Percentiles rank a stretch among this genome's conserved stretches.
Conservation (phyloP, 2,113 vertebrate genomes). For the Psittacula cyanocephala region DNA sequence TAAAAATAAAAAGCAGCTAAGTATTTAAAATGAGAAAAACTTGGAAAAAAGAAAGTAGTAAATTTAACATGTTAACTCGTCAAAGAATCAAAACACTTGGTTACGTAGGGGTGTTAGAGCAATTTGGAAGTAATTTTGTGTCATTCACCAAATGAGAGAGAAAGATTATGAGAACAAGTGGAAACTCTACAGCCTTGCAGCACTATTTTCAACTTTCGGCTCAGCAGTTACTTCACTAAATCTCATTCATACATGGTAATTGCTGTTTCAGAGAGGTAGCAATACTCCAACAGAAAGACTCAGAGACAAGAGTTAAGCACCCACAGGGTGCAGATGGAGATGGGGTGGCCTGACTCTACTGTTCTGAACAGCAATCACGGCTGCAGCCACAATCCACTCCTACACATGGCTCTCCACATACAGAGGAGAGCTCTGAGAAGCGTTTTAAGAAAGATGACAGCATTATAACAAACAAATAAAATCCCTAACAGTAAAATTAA, state of each 20-base stretch:
- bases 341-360: background rate
- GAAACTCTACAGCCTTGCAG: background rate
- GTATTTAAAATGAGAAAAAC: background rate
- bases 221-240: background rate
- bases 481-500: background rate
- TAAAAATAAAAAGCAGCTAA: background rate
- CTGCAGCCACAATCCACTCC: fast-evolving
- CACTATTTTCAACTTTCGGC: background rate
- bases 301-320: background rate
- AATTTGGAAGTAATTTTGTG: background rate
- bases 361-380: fast-evolving
- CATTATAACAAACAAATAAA: background rate
- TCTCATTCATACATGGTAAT: background rate
- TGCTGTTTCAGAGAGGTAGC: background rate
- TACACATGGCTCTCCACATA: fast-evolving
- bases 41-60: no score
- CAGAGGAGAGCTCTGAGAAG: no score
- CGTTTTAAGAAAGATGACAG: background rate
- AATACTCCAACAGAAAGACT: background rate
- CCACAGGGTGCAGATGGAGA: background rate
- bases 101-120: background rate
- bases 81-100: background rate
- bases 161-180: background rate
- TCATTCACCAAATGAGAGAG: background rate
- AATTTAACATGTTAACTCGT: background rate